phyloP scores from a whole-genome alignment of 1,140 invertebrate genomes.

The Drosophila littoralis region DNA sequence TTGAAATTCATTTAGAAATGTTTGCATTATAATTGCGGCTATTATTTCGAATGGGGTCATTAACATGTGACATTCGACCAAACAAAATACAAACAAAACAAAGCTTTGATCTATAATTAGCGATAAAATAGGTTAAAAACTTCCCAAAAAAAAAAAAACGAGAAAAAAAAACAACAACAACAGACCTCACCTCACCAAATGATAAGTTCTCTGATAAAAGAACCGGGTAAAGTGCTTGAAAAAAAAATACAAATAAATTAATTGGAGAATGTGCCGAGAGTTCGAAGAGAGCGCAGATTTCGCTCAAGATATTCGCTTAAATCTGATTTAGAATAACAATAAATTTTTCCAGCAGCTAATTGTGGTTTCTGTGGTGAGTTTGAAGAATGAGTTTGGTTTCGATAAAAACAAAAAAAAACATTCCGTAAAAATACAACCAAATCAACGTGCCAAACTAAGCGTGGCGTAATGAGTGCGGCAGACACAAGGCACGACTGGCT shows the following conservation, averaged over 20 bases:
- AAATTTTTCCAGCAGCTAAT: constrained; percentile 59
- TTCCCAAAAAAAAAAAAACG: constrained; percentile 2
- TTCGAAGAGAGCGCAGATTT: constrained; percentile 55
- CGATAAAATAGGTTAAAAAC: constrained; percentile 71
- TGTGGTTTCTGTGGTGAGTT: constrained; percentile 74
- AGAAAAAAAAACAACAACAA: constrained; percentile 2
- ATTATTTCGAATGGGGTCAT: constrained; percentile 76
- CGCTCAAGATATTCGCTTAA: constrained; percentile 47
- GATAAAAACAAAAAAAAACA: constrained; percentile 16
- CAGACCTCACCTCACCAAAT: neutral
- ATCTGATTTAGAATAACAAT: constrained; percentile 61
- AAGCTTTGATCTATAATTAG: constrained; percentile 62
- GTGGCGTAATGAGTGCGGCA: constrained; percentile 17
- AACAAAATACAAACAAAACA: constrained; percentile 10
- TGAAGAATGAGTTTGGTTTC: constrained; percentile 34
- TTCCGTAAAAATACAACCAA: constrained; percentile 1
- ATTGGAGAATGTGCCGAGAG: constrained; percentile 58
- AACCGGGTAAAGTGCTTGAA: constrained; percentile 47
- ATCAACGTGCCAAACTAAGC: constrained; percentile 50
- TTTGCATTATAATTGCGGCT: constrained; percentile 72
- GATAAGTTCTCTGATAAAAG: constrained; percentile 70
- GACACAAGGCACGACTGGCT: neutral
- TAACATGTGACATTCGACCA: constrained; percentile 70
- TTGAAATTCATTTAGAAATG: constrained; percentile 65
- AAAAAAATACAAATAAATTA: constrained; percentile 32